These are phyloP conservation scores for Doris montereyensis DNA, from an alignment of 2,888 invertebrate genomes.

Conservation along the genomic window DNA sequence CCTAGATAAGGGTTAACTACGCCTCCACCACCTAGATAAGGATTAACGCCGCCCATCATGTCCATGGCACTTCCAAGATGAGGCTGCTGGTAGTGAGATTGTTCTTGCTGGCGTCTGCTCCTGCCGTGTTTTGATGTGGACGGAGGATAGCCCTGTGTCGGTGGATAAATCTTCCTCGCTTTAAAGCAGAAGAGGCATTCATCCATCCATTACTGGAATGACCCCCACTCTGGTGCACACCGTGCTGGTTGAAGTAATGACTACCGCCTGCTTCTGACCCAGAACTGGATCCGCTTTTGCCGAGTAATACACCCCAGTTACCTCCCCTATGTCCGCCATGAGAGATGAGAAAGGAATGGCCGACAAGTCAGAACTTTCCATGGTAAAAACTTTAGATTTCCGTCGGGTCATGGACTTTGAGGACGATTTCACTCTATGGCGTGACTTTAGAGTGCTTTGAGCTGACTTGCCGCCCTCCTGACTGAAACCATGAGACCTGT, in stretches of 20 bases:
- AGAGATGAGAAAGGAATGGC: neutral
- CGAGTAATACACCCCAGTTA: constrained; percentile 38
- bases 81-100: neutral
- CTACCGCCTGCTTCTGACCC: constrained; percentile 31
- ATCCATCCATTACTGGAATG: constrained; percentile 2
- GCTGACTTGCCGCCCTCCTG: too few species aligned
- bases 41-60: neutral
- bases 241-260: too few species aligned
- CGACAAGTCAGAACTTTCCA: constrained; percentile 13
- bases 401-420: too few species aligned
- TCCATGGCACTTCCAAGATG: neutral
- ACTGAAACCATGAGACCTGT: too few species aligned
- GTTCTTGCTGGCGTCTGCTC: too few species aligned
- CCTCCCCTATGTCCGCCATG: constrained; percentile 40
- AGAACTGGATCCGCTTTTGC: constrained; percentile 39
- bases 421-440: too few species aligned
- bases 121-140: too few species aligned
- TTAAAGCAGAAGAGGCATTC: too few species aligned
- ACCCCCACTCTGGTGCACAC: constrained; percentile 26
- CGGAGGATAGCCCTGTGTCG: too few species aligned
- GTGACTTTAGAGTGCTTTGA: too few species aligned
- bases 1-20: neutral
- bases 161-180: constrained; percentile 2
- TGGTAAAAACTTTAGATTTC: too few species aligned
- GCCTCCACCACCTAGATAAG: neutral